Evolutionary conservation across 1,140 invertebrate genomes (phyloP), one percentile per base, ranked within the genome.

Genomic region (Lethrus apterus): DNA sequence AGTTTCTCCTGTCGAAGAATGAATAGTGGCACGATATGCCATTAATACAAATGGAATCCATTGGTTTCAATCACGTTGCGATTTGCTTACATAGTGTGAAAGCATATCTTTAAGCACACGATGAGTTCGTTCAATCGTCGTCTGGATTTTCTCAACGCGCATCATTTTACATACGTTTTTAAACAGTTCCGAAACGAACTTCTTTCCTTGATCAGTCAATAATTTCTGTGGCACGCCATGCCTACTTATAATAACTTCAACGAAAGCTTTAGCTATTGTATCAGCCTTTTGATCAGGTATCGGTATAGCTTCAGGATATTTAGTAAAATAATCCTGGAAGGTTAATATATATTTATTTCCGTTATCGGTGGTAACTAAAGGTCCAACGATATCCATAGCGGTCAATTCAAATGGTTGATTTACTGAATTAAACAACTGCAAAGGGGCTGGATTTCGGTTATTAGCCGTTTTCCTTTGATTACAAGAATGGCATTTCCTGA

Each of bases 311-410:
- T 56, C 43, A 0, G 55, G n/a, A 46, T 58, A 8, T 49, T 53
- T 1, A 51, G 56, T 11, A 10, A 7, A 10, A 10, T 20, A n/a
- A n/a, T n/a, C n/a, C n/a, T n/a, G n/a, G n/a, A n/a, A n/a, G n/a
- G 65, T 59, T 4, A 68, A 31, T n/a, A 67, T 56, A 49, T 65
- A 65, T 26, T 50, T 53, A 40, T 58, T 56, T 4, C 52, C 50
- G 8, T 3, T 9, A 5, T 41, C 1, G 3, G 47, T 63, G 2
- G 24, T 31, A 2, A 53, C 44, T 4, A 62, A 40, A 2, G 57
- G 52, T 10, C 58, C 50, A 58, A 70, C 44, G 62, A 74, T 44
- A 63, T 69, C 40, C 2, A 58, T 46, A 0, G 57, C 54, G 3
- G 52, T 43, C 7, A 40, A 10, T 43, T 62, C 46, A 26, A 60